Percentiles rank a stretch among this genome's conserved stretches.
Conservation (phyloP, 2,888 invertebrate genomes). For the Amblyjoppa fuscipennis region DNA sequence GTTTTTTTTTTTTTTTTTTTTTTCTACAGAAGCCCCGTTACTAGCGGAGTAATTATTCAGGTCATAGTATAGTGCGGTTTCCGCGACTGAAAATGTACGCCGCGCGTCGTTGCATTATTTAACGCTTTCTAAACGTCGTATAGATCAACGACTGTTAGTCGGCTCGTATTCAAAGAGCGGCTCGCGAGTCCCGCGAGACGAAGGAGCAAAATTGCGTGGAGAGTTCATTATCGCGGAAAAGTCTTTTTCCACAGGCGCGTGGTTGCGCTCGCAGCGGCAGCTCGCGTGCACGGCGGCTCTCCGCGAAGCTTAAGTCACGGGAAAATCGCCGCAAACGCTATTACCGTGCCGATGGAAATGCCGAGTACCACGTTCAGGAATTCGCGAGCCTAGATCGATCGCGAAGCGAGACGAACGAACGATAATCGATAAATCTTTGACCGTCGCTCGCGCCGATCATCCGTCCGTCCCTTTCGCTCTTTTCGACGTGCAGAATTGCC, state of each 20-base stretch:
- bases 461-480: not conserved
- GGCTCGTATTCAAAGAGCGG: conserved; percentile 76
- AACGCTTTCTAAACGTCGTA: conserved; percentile 73
- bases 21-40: conserved; percentile 26
- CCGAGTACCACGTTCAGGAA: conserved; percentile 41
- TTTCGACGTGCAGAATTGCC: not conserved
- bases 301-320: conserved; percentile 29
- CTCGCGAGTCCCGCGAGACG: conserved; percentile 56
- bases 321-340: conserved; percentile 60
- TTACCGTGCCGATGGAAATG: conserved; percentile 54
- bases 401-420: conserved; percentile 44
- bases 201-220: conserved; percentile 68
- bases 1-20: conserved; percentile 25
- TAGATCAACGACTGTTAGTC: conserved; percentile 71
- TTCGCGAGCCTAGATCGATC: conserved; percentile 48
- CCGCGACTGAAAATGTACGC: conserved; percentile 24
- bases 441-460: conserved; percentile 26
- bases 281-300: conserved; percentile 23
- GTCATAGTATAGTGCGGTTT: conserved; percentile 48
- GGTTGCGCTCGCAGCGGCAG: conserved; percentile 11
- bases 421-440: conserved; percentile 63
- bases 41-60: conserved; percentile 52
- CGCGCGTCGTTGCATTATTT: conserved; percentile 72
- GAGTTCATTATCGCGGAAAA: conserved; percentile 78
- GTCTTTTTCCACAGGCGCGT: conserved; percentile 54